Base-by-base conservation (phyloP, 2,888 invertebrate genomes). In the Matsumyia berberina region DNA sequence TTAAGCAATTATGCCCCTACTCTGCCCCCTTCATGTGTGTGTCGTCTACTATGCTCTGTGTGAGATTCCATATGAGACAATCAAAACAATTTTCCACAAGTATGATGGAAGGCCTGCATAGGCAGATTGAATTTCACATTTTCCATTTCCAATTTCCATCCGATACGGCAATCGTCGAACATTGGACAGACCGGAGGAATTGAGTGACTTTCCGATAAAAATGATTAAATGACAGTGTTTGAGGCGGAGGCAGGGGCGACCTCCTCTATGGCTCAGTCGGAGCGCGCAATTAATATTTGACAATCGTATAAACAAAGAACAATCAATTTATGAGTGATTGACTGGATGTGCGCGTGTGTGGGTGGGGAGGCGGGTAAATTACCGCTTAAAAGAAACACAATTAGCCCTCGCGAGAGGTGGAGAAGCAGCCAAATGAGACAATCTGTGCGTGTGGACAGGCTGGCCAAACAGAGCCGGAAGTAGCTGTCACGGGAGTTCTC, bases 301-400 rank as follows among this genome's bases (percentile, higher is more conserved):
- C 85, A 85, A 79, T 80, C 76, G 51, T 74, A 85, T 85, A 80
- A 79, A 80, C 85, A 85, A 85, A 85, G 85, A 85, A 74, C 80
- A 80, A 76, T 85, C 85, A 85, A 80, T 85, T n/a, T 80, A 80
- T 85, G 74, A 85, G 69, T 79, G 85, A 80, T 80, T 85, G 85
- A 80, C 74, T 85, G 69, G 58, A 64, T 77, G 49, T 69, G n/a
- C n/a, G n/a, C n/a, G n/a, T n/a, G n/a, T 46, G 49, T 37, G 33
- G 19, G 44, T 8, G 35, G 55, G 17, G 17, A 35, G 55, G 31
- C 33, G 12, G 37, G 51, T 37, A 51, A 42, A 51, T 53, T 69
- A 60, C 51, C 37, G 64, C 60, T 60, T 77, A 49, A 79, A 51
- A 73, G 64, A 74, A 74, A 79, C 66, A 79, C 79, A 85, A 85